Evolutionary conservation across 2,888 invertebrate genomes (phyloP), one percentile per base, ranked within the genome.

Genomic region (Stomorhina lunata): DNA sequence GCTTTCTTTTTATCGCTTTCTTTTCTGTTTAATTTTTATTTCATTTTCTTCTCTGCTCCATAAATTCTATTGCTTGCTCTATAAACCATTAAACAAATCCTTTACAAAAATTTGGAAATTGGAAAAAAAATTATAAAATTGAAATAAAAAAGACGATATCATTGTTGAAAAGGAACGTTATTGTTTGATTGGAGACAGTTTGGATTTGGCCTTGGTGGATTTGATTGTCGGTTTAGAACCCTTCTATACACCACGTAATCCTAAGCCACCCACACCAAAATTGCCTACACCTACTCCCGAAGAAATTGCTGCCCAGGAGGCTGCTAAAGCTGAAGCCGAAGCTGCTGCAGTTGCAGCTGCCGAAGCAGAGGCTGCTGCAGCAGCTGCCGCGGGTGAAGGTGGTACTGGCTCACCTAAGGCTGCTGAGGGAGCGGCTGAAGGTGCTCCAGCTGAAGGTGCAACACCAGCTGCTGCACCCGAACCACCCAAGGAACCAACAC

Each of bases 171-270:
- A 96, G 93, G 97, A 98, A 94, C 95, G 95, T 92, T 98, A 95
- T 94, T 97, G 97, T 93, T 94, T 95, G 91, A 96, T 98, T 92
- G 96, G 96, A 88, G 96, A 97, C 92, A 98, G 97, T 93, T 94
- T 98, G 93, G 98, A 98, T 92, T 94, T 95, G 92, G 97, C 98
- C 87, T 97, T 98, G 93, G 94, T 96, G 91, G 97, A 97, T 92
- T 93, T 95, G 89, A 93, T 94, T 90, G 93, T 93, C 73, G 93
- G 93, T 85, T 92, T 94, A 84, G 93, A 93, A 87, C 92, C 93
- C 69, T 89, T 89, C 87, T 91, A 89, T 86, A 89, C 90, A 80
- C 88, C 88, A 59, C 87, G 90, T 43, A 90, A 91, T 86, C 92
- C 91, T 61, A 92, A 92, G 85, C 91, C 92, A 76, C 91, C 91